Evolutionary conservation across 2,797 vertebrate species (phyloP).

Genomic region (Sebastes umbrosus): DNA sequence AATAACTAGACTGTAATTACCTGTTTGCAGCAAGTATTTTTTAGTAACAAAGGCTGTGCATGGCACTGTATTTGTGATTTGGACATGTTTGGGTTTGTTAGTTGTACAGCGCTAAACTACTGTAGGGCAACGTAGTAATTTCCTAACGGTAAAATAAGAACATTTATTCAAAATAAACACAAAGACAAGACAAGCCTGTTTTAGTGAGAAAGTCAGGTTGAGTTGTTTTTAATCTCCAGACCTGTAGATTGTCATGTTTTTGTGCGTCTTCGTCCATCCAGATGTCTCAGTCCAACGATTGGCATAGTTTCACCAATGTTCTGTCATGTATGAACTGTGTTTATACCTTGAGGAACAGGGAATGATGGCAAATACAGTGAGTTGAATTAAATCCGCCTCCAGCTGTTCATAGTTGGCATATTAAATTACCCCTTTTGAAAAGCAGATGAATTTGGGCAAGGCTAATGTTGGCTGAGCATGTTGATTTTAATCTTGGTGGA

Average conservation of each 20-base stretch:
- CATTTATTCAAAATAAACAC: not conserved
- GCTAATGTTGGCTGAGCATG: slow-evolving; percentile 3
- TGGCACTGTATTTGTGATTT: slow-evolving; percentile 5
- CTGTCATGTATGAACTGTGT: not conserved
- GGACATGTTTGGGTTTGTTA: slow-evolving; percentile 17
- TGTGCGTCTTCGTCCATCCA: not conserved
- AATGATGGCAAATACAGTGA: slow-evolving; percentile 24
- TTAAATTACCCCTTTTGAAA: slow-evolving; percentile 59
- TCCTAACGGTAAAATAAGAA: not conserved
- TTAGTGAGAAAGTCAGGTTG: not conserved
- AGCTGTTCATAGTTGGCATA: slow-evolving; percentile 64
- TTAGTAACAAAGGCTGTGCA: slow-evolving; percentile 9
- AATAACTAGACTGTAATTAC: slow-evolving; percentile 58
- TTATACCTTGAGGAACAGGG: slow-evolving; percentile 14
- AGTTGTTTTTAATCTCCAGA: not conserved
- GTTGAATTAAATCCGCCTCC: slow-evolving; percentile 44
- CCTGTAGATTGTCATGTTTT: not conserved
- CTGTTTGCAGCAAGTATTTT: slow-evolving; percentile 34
- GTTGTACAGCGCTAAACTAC: not conserved
- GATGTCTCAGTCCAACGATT: not conserved
- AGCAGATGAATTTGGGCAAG: slow-evolving; percentile 52
- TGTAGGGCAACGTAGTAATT: not conserved
- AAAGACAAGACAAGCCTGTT: slow-evolving; percentile 4
- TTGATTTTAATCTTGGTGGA: slow-evolving; percentile 27
- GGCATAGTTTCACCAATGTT: slow-evolving; percentile 25